A percentile compares a stretch with the other conserved stretches of the same genome.
Conservation (phyloP, 2,888 invertebrate species). For the Mellilla xanthometata region DNA sequence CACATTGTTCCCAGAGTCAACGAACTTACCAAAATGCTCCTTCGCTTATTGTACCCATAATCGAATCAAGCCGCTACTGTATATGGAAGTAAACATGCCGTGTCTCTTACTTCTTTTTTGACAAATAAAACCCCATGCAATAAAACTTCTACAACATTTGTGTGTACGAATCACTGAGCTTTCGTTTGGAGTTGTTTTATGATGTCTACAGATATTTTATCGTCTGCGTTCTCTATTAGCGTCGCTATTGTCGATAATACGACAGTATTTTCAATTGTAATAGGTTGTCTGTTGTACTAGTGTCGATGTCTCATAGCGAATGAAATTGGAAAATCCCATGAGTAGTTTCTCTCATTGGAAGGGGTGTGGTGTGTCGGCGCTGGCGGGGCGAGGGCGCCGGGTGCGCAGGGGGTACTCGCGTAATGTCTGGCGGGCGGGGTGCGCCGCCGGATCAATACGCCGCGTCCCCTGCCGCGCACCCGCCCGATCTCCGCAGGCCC, state of each 20-base stretch:
- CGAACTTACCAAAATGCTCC: conserved; percentile 78
- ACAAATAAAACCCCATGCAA: conserved; percentile 55
- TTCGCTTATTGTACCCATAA: conserved; percentile 78
- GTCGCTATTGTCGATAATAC: not conserved
- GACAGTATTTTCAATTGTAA: conserved; percentile 21
- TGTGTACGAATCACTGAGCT: conserved; percentile 34
- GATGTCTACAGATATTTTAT: conserved; percentile 29
- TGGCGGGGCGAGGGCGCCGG: conserved; percentile 51
- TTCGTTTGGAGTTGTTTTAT: conserved; percentile 22
- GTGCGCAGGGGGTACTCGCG: conserved; percentile 45
- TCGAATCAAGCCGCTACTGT: conserved; percentile 71
- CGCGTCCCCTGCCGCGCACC: conserved; percentile 55
- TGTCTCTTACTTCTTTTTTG: conserved; percentile 61
- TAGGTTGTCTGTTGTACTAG: conserved; percentile 26
- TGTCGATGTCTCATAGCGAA: conserved; percentile 61
- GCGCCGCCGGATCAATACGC: conserved; percentile 68
- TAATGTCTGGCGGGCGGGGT: conserved; percentile 65
- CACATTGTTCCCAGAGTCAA: conserved; percentile 76
- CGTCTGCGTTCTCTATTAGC: not conserved
- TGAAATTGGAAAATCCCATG: conserved; percentile 81
- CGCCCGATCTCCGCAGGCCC: conserved; percentile 77
- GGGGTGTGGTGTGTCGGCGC: conserved; percentile 75
- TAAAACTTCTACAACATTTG: conserved; percentile 35
- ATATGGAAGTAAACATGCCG: conserved; percentile 67
- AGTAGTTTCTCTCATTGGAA: conserved; percentile 68